Conservation (phyloP, 2,113 vertebrate species). For the Crotalus tigris region DNA sequence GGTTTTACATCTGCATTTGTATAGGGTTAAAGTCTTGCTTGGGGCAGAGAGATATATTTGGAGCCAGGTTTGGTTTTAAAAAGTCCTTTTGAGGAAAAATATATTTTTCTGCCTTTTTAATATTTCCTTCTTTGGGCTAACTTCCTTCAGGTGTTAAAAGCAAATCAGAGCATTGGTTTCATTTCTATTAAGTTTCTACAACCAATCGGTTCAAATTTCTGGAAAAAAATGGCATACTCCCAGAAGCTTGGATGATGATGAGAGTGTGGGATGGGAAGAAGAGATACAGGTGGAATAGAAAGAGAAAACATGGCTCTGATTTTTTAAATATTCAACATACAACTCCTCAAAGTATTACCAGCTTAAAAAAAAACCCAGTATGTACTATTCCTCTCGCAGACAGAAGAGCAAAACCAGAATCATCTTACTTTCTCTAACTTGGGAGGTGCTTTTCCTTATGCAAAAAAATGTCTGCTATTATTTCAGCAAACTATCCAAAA, state of each 20-base stretch:
- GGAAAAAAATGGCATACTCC: neutral
- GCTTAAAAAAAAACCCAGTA: neutral
- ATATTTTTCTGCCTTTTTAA: too few species aligned
- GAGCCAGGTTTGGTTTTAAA: too few species aligned
- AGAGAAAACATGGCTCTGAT: neutral
- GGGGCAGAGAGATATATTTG: too few species aligned
- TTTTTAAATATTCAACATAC: neutral
- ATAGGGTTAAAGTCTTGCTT: too few species aligned
- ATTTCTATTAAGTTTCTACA: neutral
- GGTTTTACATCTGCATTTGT: too few species aligned
- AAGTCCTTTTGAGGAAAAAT: too few species aligned
- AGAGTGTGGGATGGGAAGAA: neutral
- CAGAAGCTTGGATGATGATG: neutral
- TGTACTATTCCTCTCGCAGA: neutral
- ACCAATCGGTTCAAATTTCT: neutral
- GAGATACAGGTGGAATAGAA: neutral
- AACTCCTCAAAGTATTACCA: neutral
- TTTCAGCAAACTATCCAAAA: neutral
- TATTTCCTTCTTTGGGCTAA: too few species aligned
- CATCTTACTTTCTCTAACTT: neutral
- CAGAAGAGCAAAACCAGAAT: neutral
- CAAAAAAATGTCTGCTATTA: neutral
- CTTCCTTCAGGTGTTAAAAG: neutral
- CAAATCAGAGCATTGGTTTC: neutral
- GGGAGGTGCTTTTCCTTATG: neutral